Base-by-base conservation (phyloP, 1,140 invertebrate species). In the Chironomus tepperi region DNA sequence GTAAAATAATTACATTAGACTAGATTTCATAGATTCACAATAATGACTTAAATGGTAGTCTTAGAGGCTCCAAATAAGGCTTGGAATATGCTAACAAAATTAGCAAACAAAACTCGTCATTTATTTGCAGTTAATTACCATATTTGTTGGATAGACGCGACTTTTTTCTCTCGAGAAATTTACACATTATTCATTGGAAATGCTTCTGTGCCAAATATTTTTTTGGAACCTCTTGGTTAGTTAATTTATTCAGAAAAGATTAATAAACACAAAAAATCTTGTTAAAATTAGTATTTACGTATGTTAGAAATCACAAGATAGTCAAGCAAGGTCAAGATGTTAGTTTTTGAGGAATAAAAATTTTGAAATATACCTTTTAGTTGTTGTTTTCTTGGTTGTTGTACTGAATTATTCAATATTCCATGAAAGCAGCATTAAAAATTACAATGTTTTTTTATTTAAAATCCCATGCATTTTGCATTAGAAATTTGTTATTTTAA, bases 321-420 rank as follows among this genome's bases (percentile, higher is more conserved):
- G 47, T 12, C 12, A 57, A 15, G 5, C 24, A 34, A 34, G 24
- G 24, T 34, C 24, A 34, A 34, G 24, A 34, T 2, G 24, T 34
- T 34, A 57, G 47, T 57, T 5, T 47, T 57, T n/a, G 47, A 47
- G 43, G 15, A 57, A 0, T 57, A 57, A 12, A 57, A 57, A 5
- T 70, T 19, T 18, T n/a, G n/a, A 70, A 70, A 70, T 9, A 19
- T 70, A 70, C 65, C 65, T 70, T 70, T 70, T 70, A 19, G 65
- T 70, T 18, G 65, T 70, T 16, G 65, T 70, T 70, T 70, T 70
- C 65, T 70, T 70, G 19, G 65, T 70, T 70, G 65, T 70, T 18
- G 65, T 70, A 70, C 65, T 70, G 65, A 19, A 70, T 70, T 70
- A 18, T 70, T 70, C 8, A 19, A 19, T n/a, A n/a, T 57, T 57